Percentiles rank a stretch among this genome's conserved stretches.
phyloP scores from a whole-genome alignment of 2,888 invertebrate species.

The Limenitis camilla region DNA sequence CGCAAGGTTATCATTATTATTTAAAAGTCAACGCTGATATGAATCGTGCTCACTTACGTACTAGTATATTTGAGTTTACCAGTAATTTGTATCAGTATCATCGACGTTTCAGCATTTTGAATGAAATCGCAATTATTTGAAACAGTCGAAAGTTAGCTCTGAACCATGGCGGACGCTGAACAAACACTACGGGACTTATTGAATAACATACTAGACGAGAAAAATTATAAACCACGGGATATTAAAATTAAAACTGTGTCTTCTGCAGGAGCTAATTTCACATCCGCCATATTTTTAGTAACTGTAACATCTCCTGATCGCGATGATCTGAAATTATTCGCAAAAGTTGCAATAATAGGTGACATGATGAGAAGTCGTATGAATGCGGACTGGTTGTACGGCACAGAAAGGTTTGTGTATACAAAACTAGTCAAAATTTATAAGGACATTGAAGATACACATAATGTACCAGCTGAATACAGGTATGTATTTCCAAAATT shows the following conservation, averaged over 20 bases:
- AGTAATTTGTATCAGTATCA: too few relatives aligned
- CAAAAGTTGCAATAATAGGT: constrained; percentile 37
- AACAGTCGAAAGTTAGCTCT: constrained; percentile 19
- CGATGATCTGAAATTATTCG: constrained; percentile 29
- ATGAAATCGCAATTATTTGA: neutral
- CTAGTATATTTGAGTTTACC: too few relatives aligned
- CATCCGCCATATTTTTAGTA: constrained; percentile 35
- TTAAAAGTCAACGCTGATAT: too few relatives aligned
- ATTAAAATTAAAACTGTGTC: constrained; percentile 32
- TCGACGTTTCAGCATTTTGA: too few relatives aligned
- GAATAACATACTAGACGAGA: constrained; percentile 33
- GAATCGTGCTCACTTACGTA: too few relatives aligned
- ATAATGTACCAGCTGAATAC: constrained; percentile 32
- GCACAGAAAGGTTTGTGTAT: constrained; percentile 41
- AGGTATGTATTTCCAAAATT: constrained; percentile 36
- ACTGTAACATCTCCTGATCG: constrained; percentile 29
- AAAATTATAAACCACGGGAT: constrained; percentile 29
- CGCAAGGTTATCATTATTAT: too few relatives aligned
- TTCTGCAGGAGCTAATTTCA: constrained; percentile 44
- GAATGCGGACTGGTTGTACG: constrained; percentile 31
- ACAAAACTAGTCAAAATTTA: constrained; percentile 34
- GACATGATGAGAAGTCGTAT: constrained; percentile 34
- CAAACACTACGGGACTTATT: constrained; percentile 28
- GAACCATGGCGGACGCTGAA: constrained; percentile 35
- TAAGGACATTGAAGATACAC: constrained; percentile 34